Evolutionary conservation across 2,113 vertebrate genomes (phyloP).

Genomic region (Pontoporia blainvillei): DNA sequence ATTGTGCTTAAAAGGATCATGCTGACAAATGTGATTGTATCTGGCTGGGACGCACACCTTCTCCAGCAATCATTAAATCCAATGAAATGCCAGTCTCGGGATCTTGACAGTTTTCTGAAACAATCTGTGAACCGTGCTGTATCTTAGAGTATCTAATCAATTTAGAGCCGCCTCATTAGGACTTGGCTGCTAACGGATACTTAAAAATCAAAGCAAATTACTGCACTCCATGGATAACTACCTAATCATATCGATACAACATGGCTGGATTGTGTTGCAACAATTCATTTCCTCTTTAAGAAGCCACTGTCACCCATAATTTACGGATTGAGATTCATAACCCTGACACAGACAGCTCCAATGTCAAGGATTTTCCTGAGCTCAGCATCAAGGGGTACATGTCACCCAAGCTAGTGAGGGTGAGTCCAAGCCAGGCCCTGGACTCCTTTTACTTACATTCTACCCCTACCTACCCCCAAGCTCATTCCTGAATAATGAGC

Average conservation of each 20-base stretch:
- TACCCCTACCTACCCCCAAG: neutral
- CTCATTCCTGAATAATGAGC: neutral
- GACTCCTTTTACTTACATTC: neutral
- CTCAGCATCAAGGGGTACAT: neutral
- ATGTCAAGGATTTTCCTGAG: constrained; percentile 67
- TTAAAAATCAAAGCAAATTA: constrained; percentile 91
- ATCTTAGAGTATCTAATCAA: constrained; percentile 89
- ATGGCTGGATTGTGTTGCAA: constrained; percentile 79
- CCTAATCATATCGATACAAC: constrained; percentile 84
- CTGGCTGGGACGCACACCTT: constrained; percentile 91
- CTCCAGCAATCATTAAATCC: constrained; percentile 92
- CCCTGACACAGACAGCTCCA: constrained; percentile 52
- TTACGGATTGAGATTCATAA: constrained; percentile 80
- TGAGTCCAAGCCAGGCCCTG: neutral
- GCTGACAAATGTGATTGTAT: constrained; percentile 97
- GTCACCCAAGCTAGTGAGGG: neutral
- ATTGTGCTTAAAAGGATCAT: constrained; percentile 99
- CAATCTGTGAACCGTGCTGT: constrained; percentile 87
- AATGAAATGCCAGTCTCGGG: constrained; percentile 91
- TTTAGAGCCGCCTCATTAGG: constrained; percentile 89
- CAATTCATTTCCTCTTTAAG: constrained; percentile 80
- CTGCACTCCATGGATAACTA: constrained; percentile 83
- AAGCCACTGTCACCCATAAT: constrained; percentile 79
- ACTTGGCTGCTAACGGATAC: constrained; percentile 82
- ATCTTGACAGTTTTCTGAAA: constrained; percentile 91